phyloP scores from a whole-genome alignment of 2,888 invertebrate species.

The Argyresthia goedartella region DNA sequence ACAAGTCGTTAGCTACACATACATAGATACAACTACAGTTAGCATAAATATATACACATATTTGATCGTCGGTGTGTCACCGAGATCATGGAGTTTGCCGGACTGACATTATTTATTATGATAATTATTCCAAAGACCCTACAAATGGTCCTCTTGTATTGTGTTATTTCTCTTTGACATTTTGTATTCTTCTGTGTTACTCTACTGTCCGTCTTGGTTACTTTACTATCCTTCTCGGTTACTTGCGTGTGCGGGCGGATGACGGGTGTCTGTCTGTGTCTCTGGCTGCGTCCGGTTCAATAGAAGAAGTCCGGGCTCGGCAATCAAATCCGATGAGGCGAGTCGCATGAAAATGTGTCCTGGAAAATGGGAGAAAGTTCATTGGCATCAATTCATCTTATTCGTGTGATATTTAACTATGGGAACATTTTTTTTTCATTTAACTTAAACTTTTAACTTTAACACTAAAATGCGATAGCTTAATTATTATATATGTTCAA shows the following conservation, averaged over 20 bases:
- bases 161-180: too few species aligned
- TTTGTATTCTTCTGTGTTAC: too few species aligned
- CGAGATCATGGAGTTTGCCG: not conserved
- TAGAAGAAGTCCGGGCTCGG: constrained; percentile 22
- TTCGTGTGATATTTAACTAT: too few species aligned
- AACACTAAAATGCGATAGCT: too few species aligned
- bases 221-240: not conserved
- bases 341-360: constrained; percentile 50
- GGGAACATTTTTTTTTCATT: too few species aligned
- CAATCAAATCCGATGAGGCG: constrained; percentile 60
- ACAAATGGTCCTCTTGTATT: too few species aligned
- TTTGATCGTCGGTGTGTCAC: constrained; percentile 15
- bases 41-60: constrained; percentile 10
- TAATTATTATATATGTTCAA: too few species aligned
- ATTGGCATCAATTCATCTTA: too few species aligned
- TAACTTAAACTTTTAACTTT: too few species aligned
- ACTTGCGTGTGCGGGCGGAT: not conserved
- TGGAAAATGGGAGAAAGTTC: constrained; percentile 19
- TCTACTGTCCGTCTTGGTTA: too few species aligned
- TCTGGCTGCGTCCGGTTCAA: constrained; percentile 17
- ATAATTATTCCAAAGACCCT: too few species aligned
- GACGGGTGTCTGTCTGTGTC: constrained; percentile 5
- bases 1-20: constrained; percentile 8
- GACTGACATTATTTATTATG: too few species aligned
- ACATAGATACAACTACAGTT: constrained; percentile 9